Base-by-base conservation (phyloP, 2,888 invertebrate species). In the Hipparchia semele region DNA sequence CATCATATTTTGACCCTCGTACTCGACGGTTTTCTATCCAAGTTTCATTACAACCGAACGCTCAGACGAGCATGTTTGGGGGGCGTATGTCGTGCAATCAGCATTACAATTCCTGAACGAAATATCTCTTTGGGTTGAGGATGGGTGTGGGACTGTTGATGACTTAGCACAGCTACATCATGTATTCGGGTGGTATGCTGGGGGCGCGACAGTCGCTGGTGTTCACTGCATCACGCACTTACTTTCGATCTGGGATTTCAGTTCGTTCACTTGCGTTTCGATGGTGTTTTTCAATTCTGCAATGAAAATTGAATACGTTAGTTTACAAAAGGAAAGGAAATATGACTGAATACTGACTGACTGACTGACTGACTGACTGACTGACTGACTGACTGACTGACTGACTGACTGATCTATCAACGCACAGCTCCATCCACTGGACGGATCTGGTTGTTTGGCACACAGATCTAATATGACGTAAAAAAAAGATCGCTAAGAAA, bases 271-370 rank as follows among this genome's bases (percentile, higher is more conserved):
- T 96, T 98, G 98, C 93, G 98, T 97, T 95, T 98, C 98, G 96
- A 98, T 97, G 95, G 98, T 97, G 95, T 98, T 98, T 96, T 98
- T 98, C 96, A 98, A 95, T 95, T 98, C 98, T 98, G 97, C 83
- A 97, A 97, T 5, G 39, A 39, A 39, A 39, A 23, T 23, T 23
- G 23, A 23, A 23, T 23, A 23, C 23, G 23, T 23, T 23, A 23
- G 1, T 23, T 23, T 23, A 23, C 23, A 23, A 23, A 23, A 23
- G 23, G 23, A 23, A 23, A 23, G 23, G 23, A 23, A 23, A n/a
- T n/a, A n/a, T n/a, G n/a, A n/a, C n/a, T n/a, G n/a, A n/a, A n/a
- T n/a, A n/a, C n/a, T n/a, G n/a, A n/a, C n/a, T 23, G 23, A 23
- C 23, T 23, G 23, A 23, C 23, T 23, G 23, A 23, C 23, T 23